Percentiles rank a stretch among this genome's conserved stretches.
Evolutionary conservation across 2,113 vertebrate genomes (phyloP).

Genomic region (Dipodomys merriami): DNA sequence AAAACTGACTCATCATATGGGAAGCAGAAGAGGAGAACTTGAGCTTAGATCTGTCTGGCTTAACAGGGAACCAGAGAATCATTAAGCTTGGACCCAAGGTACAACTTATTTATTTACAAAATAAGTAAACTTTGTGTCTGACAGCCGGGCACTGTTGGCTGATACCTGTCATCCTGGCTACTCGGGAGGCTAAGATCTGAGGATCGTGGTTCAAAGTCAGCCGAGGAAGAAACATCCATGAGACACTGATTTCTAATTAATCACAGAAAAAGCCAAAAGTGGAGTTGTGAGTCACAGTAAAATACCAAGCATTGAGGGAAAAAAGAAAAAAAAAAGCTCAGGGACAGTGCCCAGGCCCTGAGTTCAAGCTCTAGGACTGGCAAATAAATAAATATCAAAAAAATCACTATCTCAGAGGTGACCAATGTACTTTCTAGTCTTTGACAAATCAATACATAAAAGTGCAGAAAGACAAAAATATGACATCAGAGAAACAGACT

Average conservation of each 20-base stretch:
- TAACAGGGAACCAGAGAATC: neutral
- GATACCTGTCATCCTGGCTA: too few species aligned
- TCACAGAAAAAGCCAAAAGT: too few species aligned
- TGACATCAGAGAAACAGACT: too few species aligned
- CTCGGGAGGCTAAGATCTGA: too few species aligned
- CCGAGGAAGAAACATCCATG: too few species aligned
- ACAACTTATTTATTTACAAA: neutral
- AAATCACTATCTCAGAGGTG: neutral
- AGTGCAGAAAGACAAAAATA: neutral
- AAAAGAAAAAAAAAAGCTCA: too few species aligned
- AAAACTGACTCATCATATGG: neutral
- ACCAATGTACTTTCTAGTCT: neutral
- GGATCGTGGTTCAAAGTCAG: too few species aligned
- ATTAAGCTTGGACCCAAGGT: neutral
- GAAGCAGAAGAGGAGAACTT: neutral
- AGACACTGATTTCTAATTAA: too few species aligned
- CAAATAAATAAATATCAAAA: neutral
- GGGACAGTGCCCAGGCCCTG: neutral
- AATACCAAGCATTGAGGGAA: too few species aligned
- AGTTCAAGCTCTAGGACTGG: neutral
- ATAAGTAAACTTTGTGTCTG: neutral
- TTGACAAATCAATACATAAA: slow-evolving; percentile 24
- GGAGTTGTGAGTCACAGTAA: too few species aligned
- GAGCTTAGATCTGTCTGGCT: neutral
- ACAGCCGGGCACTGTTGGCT: too few species aligned